phyloP scores from a whole-genome alignment of 2,797 vertebrate species.

The Acanthiza pusilla region DNA sequence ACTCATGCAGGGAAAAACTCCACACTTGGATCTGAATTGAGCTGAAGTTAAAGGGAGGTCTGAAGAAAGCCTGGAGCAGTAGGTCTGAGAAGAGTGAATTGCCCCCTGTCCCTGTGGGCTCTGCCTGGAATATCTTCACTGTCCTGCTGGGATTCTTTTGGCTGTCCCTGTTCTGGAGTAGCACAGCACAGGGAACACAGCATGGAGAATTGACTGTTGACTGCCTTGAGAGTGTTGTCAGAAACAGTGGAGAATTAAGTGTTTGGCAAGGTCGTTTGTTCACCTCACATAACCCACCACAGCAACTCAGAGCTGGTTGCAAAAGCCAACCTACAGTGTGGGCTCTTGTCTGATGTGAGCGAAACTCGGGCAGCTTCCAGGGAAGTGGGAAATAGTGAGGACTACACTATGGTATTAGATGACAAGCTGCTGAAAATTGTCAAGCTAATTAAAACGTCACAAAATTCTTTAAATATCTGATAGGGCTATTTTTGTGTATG shows the following conservation, averaged over 20 bases:
- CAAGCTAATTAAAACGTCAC: neutral
- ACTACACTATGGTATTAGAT: neutral
- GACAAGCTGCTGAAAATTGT: neutral
- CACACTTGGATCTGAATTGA: neutral
- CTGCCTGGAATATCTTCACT: neutral
- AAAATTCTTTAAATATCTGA: neutral
- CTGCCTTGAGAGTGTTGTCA: neutral
- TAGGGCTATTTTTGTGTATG: neutral
- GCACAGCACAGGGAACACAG: neutral
- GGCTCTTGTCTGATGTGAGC: neutral
- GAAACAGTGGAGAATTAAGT: neutral
- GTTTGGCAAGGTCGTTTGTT: neutral
- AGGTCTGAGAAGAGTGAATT: neutral
- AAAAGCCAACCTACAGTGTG: neutral
- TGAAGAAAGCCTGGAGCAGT: neutral
- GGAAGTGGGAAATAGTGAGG: neutral
- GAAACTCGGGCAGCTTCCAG: neutral
- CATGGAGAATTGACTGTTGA: neutral
- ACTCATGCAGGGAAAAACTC: neutral
- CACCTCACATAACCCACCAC: neutral
- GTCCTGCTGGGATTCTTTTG: neutral
- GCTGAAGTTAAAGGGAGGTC: neutral
- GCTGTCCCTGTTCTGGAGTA: neutral
- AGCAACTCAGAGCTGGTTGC: neutral
- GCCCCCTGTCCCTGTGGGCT: rapidly evolving